Evolutionary conservation across 2,113 vertebrate genomes (phyloP), one percentile per base, ranked within the genome.

Genomic region (Phylloscopus whistleri): DNA sequence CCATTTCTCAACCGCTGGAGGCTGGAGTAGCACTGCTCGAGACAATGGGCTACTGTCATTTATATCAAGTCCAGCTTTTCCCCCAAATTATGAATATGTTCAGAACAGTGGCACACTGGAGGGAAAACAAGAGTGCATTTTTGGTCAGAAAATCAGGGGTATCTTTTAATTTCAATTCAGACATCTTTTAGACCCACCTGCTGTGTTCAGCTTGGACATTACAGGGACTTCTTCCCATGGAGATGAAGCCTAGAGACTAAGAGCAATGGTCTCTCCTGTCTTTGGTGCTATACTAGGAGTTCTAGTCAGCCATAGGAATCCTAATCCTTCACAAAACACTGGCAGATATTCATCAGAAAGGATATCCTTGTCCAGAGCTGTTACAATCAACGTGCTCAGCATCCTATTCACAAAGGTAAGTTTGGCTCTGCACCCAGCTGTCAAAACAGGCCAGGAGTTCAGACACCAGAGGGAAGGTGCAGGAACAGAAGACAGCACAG

Each of bases 401-500:
- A 88, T 92, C 49, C 37, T 53, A 24, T 53, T 53, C 68, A 53
- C 14, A 81, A 51, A 68, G 41, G 37, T 55, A 92, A 78, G 44
- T 59, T 86, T 90, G 88, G 73, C 48, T 90, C 52, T 89, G 66
- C 31, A 92, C 23, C 9, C 52, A 78, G 58, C 73, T 75, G 69
- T 37, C 77, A 84, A 75, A 95, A 84, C 28, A 92, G 88, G 79
- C 68, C 85, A 95, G 31, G 43, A 78, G 76, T 70, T 94, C 90
- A 94, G 55, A 64, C 78, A 84, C 60, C 52, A 46, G 35, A 72
- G 86, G 52, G 64, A 90, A 93, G 49, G 68, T 56, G 44, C 37
- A 56, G 20, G 41, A 81, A 94, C 27, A 87, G 83, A 90, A 91
- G 56, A 92, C 6, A 75, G 75, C 77, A 58, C 10, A 84, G 56